Conservation (phyloP, 2,113 vertebrate species). For the Ophthalmolycus amberensis region DNA sequence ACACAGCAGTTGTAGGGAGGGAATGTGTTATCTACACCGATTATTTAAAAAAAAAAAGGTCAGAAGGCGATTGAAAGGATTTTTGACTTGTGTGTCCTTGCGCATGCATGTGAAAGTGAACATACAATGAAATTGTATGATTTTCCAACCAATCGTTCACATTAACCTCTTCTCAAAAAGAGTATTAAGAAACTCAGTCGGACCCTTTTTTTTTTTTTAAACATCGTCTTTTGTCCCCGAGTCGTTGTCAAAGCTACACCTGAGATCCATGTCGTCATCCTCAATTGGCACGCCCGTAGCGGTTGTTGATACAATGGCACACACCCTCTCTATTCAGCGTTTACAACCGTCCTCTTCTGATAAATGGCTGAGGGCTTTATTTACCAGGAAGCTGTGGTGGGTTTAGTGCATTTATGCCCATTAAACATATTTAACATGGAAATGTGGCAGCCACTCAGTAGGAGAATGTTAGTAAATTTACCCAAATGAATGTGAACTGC, state of each 20-base stretch:
- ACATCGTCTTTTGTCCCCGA: background rate
- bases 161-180: background rate
- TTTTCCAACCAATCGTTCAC: background rate
- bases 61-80: background rate
- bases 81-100: background rate
- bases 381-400: constrained; percentile 2
- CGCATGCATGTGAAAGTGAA: background rate
- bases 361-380: constrained; percentile 12
- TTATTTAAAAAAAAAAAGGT: constrained; percentile 23
- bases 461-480: background rate
- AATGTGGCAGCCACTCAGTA: background rate
- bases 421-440: background rate
- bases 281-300: constrained; percentile 48
- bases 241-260: background rate
- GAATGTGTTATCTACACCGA: constrained; percentile 53
- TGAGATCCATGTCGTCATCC: constrained; percentile 3
- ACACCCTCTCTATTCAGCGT: constrained; percentile 38
- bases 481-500: background rate
- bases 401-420: background rate
- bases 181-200: background rate
- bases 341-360: constrained; percentile 5
- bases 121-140: background rate
- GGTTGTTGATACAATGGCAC: constrained; percentile 11
- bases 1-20: constrained; percentile 3
- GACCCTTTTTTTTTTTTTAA: background rate